phyloP scores from a whole-genome alignment of 2,888 invertebrate genomes.

The Ennomos quercinarius region DNA sequence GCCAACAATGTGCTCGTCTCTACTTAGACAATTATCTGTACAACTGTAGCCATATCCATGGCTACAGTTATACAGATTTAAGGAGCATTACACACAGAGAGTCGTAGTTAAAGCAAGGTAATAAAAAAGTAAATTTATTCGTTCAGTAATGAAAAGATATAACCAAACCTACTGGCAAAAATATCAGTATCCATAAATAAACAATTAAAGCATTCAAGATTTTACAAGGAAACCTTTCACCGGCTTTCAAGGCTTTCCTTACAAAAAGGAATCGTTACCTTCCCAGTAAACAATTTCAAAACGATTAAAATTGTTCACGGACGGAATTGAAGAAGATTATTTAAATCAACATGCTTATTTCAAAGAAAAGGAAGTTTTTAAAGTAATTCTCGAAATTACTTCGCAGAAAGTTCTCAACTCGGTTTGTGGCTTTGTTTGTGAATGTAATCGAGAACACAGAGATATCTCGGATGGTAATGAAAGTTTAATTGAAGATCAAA shows the following conservation, averaged over 20 bases:
- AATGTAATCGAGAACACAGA: constrained; percentile 10
- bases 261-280: constrained; percentile 7
- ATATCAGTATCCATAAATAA: constrained; percentile 13
- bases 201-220: constrained; percentile 3
- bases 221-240: constrained; percentile 18
- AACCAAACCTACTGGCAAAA: neutral
- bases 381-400: constrained; percentile 19
- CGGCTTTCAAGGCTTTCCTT: constrained; percentile 14
- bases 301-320: constrained; percentile 25
- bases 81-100: no score
- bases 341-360: constrained; percentile 18
- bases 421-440: constrained; percentile 11
- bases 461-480: constrained; percentile 10
- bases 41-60: no score
- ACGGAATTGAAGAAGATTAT: constrained; percentile 11
- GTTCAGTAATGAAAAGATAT: neutral
- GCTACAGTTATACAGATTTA: no score
- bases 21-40: no score
- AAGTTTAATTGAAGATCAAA: constrained; percentile 9
- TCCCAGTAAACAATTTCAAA: constrained; percentile 19
- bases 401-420: constrained; percentile 16
- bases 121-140: no score
- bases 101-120: no score
- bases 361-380: constrained; percentile 17
- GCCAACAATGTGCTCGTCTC: no score